Percentiles rank a stretch among this genome's conserved stretches.
These are phyloP conservation scores for Camelus dromedarius DNA, from an alignment of 2,113 vertebrate species.

Conservation along the genomic window DNA sequence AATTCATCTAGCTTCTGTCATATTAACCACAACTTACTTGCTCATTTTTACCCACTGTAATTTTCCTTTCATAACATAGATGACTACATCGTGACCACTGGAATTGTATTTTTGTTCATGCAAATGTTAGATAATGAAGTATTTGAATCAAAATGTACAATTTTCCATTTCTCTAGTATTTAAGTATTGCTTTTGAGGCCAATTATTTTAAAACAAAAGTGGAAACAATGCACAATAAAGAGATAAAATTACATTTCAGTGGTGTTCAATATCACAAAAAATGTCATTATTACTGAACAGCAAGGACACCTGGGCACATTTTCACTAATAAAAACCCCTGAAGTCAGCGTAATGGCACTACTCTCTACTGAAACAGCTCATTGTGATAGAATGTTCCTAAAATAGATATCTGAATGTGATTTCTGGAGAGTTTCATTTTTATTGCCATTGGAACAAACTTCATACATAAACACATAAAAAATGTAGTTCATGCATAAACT, in stretches of 20 bases:
- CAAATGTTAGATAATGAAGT: conserved; percentile 25
- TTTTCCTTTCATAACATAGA: neutral
- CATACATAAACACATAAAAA: conserved; percentile 54
- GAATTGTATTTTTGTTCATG: neutral
- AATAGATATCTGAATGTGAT: conserved; percentile 8
- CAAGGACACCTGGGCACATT: conserved; percentile 22
- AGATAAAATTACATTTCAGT: conserved; percentile 60
- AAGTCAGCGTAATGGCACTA: neutral
- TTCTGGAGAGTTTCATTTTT: conserved; percentile 54
- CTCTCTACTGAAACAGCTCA: neutral
- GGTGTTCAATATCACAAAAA: conserved; percentile 19
- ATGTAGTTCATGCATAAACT: neutral
- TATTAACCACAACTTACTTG: neutral
- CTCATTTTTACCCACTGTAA: neutral
- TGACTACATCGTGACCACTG: neutral
- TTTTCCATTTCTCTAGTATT: conserved; percentile 36
- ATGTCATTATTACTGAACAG: conserved; percentile 39
- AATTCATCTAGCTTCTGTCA: neutral
- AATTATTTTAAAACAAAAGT: conserved; percentile 59
- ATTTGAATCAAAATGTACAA: conserved; percentile 5
- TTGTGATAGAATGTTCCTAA: conserved; percentile 55
- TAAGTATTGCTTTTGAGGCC: conserved; percentile 27
- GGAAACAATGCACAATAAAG: conserved; percentile 18
- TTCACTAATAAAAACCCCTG: neutral
- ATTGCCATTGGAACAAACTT: conserved; percentile 51